Evolutionary conservation across 1,140 invertebrate genomes (phyloP).

Genomic region (Odontomachus brunneus): DNA sequence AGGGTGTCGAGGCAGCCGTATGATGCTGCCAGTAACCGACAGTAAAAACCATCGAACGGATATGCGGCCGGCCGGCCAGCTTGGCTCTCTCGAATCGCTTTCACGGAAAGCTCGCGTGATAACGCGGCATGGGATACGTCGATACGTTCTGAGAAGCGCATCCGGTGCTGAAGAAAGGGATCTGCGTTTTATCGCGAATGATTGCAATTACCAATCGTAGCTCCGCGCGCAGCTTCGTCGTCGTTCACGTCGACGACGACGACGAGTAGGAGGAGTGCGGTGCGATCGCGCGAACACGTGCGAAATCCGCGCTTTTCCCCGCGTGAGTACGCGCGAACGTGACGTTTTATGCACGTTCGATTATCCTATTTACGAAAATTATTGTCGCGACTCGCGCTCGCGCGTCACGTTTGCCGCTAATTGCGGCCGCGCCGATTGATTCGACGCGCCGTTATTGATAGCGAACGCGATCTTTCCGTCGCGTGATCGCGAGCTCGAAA

Average conservation of each 20-base stretch:
- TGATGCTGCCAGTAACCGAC: background rate
- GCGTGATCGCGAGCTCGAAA: background rate
- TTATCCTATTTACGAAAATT: slow-evolving; percentile 57
- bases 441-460: background rate
- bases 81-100: slow-evolving; percentile 22
- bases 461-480: background rate
- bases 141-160: slow-evolving; percentile 52
- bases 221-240: too few relatives aligned
- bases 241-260: too few relatives aligned
- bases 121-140: slow-evolving; percentile 44
- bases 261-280: background rate
- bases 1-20: background rate
- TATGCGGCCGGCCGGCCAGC: background rate
- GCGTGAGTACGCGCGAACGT: slow-evolving; percentile 51
- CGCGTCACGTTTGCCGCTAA: slow-evolving; percentile 35
- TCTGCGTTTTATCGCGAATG: slow-evolving; percentile 29
- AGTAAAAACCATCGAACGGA: slow-evolving; percentile 44
- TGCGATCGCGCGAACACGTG: background rate
- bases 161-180: slow-evolving; percentile 27
- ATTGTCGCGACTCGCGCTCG: background rate
- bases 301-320: slow-evolving; percentile 30
- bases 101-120: slow-evolving; percentile 56
- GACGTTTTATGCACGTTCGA: slow-evolving; percentile 38
- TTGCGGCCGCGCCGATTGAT: background rate
- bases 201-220: slow-evolving; percentile 24